These are phyloP conservation scores for Columba livia DNA, from an alignment of 2,113 vertebrate species.

Conservation along the genomic window DNA sequence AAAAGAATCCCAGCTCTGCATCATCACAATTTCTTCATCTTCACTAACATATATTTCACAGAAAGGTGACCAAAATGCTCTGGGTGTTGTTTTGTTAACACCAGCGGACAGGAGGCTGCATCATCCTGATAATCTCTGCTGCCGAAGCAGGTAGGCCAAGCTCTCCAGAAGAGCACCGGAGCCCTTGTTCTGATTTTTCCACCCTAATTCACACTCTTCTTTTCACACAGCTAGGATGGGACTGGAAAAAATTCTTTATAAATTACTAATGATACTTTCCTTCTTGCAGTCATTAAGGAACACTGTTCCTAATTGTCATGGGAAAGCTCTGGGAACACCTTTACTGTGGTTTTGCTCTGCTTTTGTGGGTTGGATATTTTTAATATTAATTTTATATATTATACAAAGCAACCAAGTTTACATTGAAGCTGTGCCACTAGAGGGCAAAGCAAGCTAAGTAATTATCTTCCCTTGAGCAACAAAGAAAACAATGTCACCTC, in stretches of 20 bases:
- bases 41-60: accelerated
- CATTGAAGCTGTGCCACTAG: not conserved
- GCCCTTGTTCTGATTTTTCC: not conserved
- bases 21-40: not conserved
- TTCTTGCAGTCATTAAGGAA: not conserved
- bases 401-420: not conserved
- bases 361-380: not conserved
- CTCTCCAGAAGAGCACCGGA: not conserved
- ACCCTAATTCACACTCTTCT: not conserved
- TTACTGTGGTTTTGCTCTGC: not conserved
- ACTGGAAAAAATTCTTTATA: not conserved
- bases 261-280: not conserved
- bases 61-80: accelerated
- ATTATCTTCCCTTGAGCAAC: not conserved
- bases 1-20: not conserved
- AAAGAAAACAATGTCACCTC: conserved; percentile 36
- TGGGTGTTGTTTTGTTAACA: not conserved
- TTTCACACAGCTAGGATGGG: not conserved
- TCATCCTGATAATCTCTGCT: not conserved
- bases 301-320: not conserved
- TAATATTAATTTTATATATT: not conserved
- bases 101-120: not conserved
- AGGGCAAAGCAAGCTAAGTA: conserved; percentile 42
- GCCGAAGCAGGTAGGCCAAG: not conserved
- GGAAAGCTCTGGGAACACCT: not conserved